phyloP scores from a whole-genome alignment of 1,140 invertebrate genomes.

The Spodoptera frugiperda region DNA sequence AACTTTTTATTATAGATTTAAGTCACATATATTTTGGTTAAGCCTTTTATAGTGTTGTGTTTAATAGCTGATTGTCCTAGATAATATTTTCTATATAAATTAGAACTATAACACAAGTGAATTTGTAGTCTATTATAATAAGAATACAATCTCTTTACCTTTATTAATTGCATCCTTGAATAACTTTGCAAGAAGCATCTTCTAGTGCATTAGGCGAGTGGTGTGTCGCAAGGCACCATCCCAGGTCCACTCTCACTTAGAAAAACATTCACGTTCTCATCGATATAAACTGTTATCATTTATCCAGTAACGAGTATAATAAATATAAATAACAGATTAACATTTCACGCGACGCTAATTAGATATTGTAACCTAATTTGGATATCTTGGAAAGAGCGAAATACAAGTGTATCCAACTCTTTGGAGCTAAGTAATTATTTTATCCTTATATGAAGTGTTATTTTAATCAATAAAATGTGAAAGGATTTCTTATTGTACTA shows the following conservation, averaged over 20 bases:
- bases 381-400: slow-evolving; percentile 19
- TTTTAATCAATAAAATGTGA: neutral
- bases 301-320: slow-evolving; percentile 21
- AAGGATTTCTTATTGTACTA: neutral
- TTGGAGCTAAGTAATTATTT: slow-evolving; percentile 21
- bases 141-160: slow-evolving; percentile 20
- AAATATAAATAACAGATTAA: slow-evolving; percentile 25
- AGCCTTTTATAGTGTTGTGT: slow-evolving; percentile 25
- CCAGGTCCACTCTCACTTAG: slow-evolving; percentile 13
- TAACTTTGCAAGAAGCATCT: slow-evolving; percentile 19
- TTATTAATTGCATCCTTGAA: slow-evolving; percentile 25
- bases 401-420: slow-evolving; percentile 2
- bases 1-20: slow-evolving; percentile 25
- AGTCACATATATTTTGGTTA: slow-evolving; percentile 31
- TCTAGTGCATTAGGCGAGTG: neutral
- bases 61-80: slow-evolving; percentile 20
- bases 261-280: slow-evolving; percentile 24
- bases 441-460: slow-evolving; percentile 2
- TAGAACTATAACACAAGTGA: neutral
- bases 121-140: neutral
- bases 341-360: slow-evolving; percentile 27
- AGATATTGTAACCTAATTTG: slow-evolving; percentile 18
- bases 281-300: neutral
- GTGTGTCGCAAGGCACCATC: slow-evolving; percentile 20
- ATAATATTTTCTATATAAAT: neutral